Base-by-base conservation (phyloP, 1,140 invertebrate species). In the Formica selysi region DNA sequence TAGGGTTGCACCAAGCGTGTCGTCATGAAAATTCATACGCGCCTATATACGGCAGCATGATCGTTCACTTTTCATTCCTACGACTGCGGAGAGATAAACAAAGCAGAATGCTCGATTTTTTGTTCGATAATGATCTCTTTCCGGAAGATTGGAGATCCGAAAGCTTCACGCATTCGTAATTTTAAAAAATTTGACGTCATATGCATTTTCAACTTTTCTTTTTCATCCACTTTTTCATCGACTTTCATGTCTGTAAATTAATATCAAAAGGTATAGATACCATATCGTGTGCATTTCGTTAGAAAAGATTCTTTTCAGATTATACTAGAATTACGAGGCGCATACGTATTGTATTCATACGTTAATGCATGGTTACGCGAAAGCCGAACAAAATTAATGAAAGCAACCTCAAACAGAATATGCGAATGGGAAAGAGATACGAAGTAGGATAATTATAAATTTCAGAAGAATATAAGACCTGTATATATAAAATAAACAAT, bases 11-110 rank as follows among this genome's bases (percentile, higher is more conserved):
- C 19, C 13, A 68, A 74, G 74, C 65, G 74, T 87, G 85, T 76
- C 57, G 26, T 70, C 71, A 90, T 90, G 89, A 85, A 90, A 90
- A 90, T 90, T 87, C 86, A 89, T 89, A 38, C 73, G 19, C 29
- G 26, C 5, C 6, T 26, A 51, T 85, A 41, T 61, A 61, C 38
- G 19, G 0, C 19, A 36, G 19, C 57, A 38, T 41, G 51, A 70
- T 70, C 51, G 62, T 81, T 29, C 51, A 59, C 11, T 32, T 81
- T 73, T 61, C 16, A 11, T 81, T 3, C 26, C n/a, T 6, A 4
- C 10, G 5, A 26, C 7, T 13, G 19, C 22, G 2, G 26, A 36
- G 16, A 19, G 19, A 70, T 32, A 19, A 38, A 38, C 61, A 59
- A 71, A 61, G 44, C 29, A 16, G 7, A 41, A 59, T 10, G n/a